A percentile compares a stretch with the other conserved stretches of the same genome.
Conservation (phyloP, 2,888 invertebrate species). For the Microctonus aethiopoides region DNA sequence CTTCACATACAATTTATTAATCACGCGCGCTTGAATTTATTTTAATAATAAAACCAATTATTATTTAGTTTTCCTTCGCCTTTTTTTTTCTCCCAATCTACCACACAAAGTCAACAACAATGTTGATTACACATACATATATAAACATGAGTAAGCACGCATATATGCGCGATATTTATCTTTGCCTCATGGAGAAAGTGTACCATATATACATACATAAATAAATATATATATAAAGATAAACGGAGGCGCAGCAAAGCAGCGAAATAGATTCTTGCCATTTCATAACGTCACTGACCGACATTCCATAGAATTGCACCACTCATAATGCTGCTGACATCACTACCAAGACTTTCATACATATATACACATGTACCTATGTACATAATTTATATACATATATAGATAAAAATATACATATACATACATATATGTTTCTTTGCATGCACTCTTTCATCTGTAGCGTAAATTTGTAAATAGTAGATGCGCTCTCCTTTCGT, state of each 20-base stretch:
- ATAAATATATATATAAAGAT: not conserved
- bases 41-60: not conserved
- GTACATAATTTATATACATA: too few relatives aligned
- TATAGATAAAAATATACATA: not conserved
- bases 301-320: conserved; percentile 52
- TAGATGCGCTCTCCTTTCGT: conserved; percentile 19
- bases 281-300: conserved; percentile 64
- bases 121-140: not conserved
- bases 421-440: not conserved
- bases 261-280: conserved; percentile 59
- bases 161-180: conserved; percentile 21
- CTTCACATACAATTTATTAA: too few relatives aligned
- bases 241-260: conserved; percentile 21
- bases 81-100: not conserved
- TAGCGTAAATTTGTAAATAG: conserved; percentile 18
- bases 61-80: not conserved
- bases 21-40: not conserved
- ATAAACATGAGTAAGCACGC: not conserved
- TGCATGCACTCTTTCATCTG: conserved; percentile 1
- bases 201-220: not conserved
- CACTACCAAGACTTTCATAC: not conserved
- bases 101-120: conserved; percentile 2
- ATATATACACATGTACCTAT: not conserved
- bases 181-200: conserved; percentile 20
- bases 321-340: conserved; percentile 25